Base-by-base conservation (phyloP, 2,797 vertebrate genomes). In the Amblyraja radiata region DNA sequence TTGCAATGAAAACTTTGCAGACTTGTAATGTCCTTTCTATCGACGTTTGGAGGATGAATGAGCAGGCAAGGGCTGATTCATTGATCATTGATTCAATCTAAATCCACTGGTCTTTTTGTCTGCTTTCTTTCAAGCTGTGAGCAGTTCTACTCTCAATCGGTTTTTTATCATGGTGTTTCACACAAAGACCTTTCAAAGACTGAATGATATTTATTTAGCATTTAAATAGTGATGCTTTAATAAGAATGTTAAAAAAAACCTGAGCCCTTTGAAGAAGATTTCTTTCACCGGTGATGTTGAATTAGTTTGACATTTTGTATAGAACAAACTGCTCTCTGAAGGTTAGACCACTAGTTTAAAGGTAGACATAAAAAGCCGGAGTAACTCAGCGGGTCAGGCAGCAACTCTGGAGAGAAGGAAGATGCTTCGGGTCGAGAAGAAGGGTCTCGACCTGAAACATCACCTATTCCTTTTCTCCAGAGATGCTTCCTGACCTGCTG, bases 91-190 rank as follows among this genome's bases (percentile, higher is more conserved):
- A 73, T 90, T 90, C 73, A 46, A 90, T 90, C 63, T 90, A 23
- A 68, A 36, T 90, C 18, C 86, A 68, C 71, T 90, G n/a, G 68
- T 71, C n/a, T 90, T 71, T 90, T 90, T 46, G 88, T 46, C 36
- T 90, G 88, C 68, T 71, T 90, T 9, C 63, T 32, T 90, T 90
- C 88, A 73, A 90, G 65, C 68, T 39, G 36, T 18, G 32, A 46
- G 18, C 79, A n/a, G 83, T n/a, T 63, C 6, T n/a, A 16, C 88
- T 90, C 46, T 46, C 36, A 65, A 73, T 71, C 21, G 11, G 32
- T 25, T 90, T 90, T 39, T 73, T 46, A 46, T 36, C 21, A 68
- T 63, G n/a, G 28, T 86, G 25, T 86, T 86, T 63, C 58, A 63
- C 54, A 84, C 83, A 63, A 58, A 11, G 8, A 63, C 10, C 32